Base-by-base conservation (phyloP, 2,797 vertebrate genomes). In the Parauchenoglanis ngamensis region DNA sequence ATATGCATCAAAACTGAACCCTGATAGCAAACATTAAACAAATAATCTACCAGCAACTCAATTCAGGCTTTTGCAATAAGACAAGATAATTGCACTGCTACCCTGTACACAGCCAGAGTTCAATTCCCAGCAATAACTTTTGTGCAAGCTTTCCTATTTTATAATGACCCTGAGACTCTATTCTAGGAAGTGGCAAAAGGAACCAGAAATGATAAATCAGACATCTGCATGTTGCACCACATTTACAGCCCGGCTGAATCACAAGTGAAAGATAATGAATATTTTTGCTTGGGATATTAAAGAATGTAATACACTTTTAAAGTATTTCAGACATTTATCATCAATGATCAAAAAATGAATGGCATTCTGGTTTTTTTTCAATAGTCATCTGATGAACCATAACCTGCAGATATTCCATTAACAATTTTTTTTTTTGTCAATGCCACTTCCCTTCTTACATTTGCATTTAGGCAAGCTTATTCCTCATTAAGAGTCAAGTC, bases 401-500 rank as follows among this genome's bases (percentile, higher is more conserved):
- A 40, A 52, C 46, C 40, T 78, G 31, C 21, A 86, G 21, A 13
- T 77, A 35, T n/a, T 52, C 73, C 21, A 52, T 13, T 78, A 19
- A 3, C 7, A 10, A 3, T 40, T 40, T 8, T 65, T 15, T 15
- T 35, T 35, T 56, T 25, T 17, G n/a, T 17, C 19, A 52, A 7
- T 63, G 23, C 21, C 7, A 7, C 49, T 49, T 40, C 23, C 21
- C 56, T 25, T 12, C 23, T 31, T 76, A 25, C 19, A 10, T 61
- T 46, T 46, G 17, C 5, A 59, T 35, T 52, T 23, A 63, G 46
- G 52, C 61, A 15, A 80, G 2, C 23, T 12, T 21, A 44, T 25
- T 80, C 23, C 85, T 65, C 56, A 31, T 75, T 61, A 31, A 85
- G 85, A 88, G 28, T 88, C 52, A 68, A 54, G 31, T 8, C 35